Percentiles rank a stretch among this genome's conserved stretches.
Evolutionary conservation across 1,140 invertebrate genomes (phyloP).

Genomic region (Tetramorium simillimum): DNA sequence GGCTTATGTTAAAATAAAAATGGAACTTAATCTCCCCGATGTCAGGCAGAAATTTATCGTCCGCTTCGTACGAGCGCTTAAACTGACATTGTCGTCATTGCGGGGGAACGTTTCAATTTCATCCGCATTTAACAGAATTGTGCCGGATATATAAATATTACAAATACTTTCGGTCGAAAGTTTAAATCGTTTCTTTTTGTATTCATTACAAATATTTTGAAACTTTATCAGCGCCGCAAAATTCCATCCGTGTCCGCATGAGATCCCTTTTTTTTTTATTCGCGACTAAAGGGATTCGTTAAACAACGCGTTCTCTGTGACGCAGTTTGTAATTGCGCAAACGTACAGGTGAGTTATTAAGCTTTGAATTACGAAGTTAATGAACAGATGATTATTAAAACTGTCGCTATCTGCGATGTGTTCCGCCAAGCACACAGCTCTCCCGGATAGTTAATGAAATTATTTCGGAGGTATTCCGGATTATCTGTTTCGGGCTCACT

Average conservation of each 20-base stretch:
- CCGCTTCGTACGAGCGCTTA: background rate
- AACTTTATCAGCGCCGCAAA: background rate
- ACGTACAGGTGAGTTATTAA: constrained; percentile 37
- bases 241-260: background rate
- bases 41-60: constrained; percentile 50
- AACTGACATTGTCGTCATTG: constrained; percentile 49
- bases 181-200: constrained; percentile 3
- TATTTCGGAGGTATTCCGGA: constrained; percentile 52
- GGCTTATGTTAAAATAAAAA: constrained; percentile 57
- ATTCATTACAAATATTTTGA: constrained; percentile 9
- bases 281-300: constrained; percentile 10
- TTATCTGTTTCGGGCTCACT: constrained; percentile 57
- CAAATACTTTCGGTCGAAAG: background rate
- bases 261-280: background rate
- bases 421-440: constrained; percentile 37
- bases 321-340: constrained; percentile 10
- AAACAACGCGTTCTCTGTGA: background rate
- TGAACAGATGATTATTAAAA: constrained; percentile 58
- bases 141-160: constrained; percentile 2
- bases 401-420: constrained; percentile 44
- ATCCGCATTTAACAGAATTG: constrained; percentile 11
- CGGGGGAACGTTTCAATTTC: constrained; percentile 9
- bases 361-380: constrained; percentile 44
- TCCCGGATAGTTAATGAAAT: constrained; percentile 48
- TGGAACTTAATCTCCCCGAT: constrained; percentile 36